phyloP scores from a whole-genome alignment of 2,797 vertebrate genomes.

The Anolis apletophallus region DNA sequence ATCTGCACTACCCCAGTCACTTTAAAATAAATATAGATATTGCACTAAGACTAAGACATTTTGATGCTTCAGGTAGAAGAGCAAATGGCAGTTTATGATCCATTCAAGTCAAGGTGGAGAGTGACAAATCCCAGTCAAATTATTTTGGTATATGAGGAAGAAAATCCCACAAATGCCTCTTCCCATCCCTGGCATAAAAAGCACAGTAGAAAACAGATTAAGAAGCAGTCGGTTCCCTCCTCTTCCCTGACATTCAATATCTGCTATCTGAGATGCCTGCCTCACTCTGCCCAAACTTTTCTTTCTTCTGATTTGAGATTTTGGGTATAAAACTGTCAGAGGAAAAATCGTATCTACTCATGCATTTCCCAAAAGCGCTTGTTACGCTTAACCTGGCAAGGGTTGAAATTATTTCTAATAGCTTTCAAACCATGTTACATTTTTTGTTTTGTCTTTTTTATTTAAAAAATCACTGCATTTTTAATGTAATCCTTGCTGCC shows the following conservation, averaged over 20 bases:
- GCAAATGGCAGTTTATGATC: neutral
- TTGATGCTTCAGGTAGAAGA: neutral
- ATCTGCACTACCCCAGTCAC: neutral
- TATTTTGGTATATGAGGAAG: neutral
- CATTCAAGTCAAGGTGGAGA: neutral
- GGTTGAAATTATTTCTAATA: slow-evolving; percentile 46
- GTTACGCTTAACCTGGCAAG: slow-evolving; percentile 47
- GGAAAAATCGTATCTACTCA: neutral
- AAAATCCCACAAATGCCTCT: neutral
- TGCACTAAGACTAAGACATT: neutral
- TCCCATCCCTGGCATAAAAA: neutral
- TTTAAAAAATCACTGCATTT: slow-evolving; percentile 18
- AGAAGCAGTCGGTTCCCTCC: neutral
- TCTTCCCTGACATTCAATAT: neutral
- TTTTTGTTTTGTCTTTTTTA: neutral
- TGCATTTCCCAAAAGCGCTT: slow-evolving; percentile 23
- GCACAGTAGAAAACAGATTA: neutral
- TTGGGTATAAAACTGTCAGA: neutral
- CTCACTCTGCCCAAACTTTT: neutral
- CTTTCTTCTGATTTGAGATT: neutral
- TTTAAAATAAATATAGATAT: neutral
- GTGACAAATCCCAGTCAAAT: neutral
- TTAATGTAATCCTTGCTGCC: slow-evolving; percentile 45
- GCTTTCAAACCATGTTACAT: slow-evolving; percentile 5
- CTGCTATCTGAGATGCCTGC: neutral